Evolutionary conservation across 2,113 vertebrate species (phyloP), one percentile per base, ranked within the genome.

Genomic region (Sakesphorus luctuosus): DNA sequence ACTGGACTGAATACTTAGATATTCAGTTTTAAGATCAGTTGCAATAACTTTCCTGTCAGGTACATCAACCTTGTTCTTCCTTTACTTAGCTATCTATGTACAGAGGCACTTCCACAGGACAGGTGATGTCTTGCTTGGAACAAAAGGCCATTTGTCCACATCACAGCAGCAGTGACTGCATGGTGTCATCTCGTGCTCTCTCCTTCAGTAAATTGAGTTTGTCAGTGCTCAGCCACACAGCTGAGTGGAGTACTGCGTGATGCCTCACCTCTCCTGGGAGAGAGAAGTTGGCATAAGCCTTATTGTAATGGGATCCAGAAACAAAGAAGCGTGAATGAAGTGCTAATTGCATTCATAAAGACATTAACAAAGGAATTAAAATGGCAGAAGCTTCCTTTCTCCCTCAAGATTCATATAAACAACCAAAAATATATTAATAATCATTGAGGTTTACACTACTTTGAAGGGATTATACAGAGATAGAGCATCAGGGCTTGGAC

Each of bases 271-370:
- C 98, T 97, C 97, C 90, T 55, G 97, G 97, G 98, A 98, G 95
- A 89, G 68, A 87, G 84, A 91, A 95, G 93, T 96, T 97, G 97
- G 97, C 96, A 97, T 94, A 97, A 98, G 97, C 97, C 89, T 95
- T 93, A 92, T 96, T 82, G 59, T 98, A 98, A 98, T 97, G 97
- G 97, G 97, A 98, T 97, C 97, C 97, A 97, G 98, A 98, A 97
- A 98, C 97, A 98, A 98, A 98, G 97, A 95, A 97, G 97, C 97
- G 92, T 98, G 97, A 98, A 98, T 97, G 97, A 98, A 98, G 98
- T 97, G 97, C 97, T 98, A 98, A 98, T 98, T 98, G 97, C 97
- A 97, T 98, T 98, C 97, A 98, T 98, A 97, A 98, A 98, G 97
- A 98, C 94, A 97, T 98, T 98, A 98, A 98, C 97, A 98, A 98